Evolutionary conservation across 1,140 invertebrate species (phyloP).

Genomic region (Eciton burchellii): DNA sequence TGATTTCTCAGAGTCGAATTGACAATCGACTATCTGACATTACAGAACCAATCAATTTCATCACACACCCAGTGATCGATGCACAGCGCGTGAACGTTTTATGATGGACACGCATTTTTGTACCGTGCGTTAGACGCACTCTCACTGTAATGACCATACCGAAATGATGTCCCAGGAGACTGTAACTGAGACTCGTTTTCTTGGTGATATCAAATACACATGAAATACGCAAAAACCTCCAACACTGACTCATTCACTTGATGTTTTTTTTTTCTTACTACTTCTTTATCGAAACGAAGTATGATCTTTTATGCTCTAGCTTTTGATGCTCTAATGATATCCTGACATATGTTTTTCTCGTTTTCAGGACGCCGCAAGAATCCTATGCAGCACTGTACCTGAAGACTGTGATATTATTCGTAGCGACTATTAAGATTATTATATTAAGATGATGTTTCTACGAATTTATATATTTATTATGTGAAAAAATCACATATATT

Average conservation of each 20-base stretch:
- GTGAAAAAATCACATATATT: slow-evolving; percentile 61
- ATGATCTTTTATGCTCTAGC: slow-evolving; percentile 24
- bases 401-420: slow-evolving; percentile 83
- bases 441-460: slow-evolving; percentile 63
- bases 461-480: slow-evolving; percentile 58
- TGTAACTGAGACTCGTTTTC: slow-evolving; percentile 80
- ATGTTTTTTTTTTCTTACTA: slow-evolving; percentile 67
- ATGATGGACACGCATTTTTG: slow-evolving; percentile 78
- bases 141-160: slow-evolving; percentile 79
- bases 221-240: slow-evolving; percentile 74
- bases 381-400: slow-evolving; percentile 80
- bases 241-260: slow-evolving; percentile 71
- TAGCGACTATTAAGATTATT: slow-evolving; percentile 60
- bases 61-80: slow-evolving; percentile 66
- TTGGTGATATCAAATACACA: slow-evolving; percentile 79
- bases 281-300: slow-evolving; percentile 51
- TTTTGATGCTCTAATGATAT: neutral
- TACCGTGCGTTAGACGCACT: slow-evolving; percentile 75
- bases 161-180: slow-evolving; percentile 77
- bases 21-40: slow-evolving; percentile 58
- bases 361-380: slow-evolving; percentile 80
- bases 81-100: slow-evolving; percentile 73
- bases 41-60: slow-evolving; percentile 52
- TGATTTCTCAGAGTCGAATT: slow-evolving; percentile 51
- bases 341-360: slow-evolving; percentile 72